These are phyloP conservation scores for Hyperoplus lanceolatus DNA, from an alignment of 2,797 vertebrate species.

Conservation along the genomic window DNA sequence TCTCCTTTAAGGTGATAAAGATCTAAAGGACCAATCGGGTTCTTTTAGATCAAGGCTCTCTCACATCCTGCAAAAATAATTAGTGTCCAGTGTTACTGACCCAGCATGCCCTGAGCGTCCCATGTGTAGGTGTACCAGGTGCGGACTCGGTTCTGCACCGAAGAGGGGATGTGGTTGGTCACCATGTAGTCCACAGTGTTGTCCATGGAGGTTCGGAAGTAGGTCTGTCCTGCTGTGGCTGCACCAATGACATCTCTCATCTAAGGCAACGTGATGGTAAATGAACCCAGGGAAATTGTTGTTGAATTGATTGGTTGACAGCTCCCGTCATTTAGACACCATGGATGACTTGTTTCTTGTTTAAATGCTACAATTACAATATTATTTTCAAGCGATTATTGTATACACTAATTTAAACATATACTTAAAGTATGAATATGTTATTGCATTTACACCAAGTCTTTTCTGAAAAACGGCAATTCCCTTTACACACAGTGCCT, in stretches of 20 bases:
- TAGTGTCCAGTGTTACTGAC: slow-evolving; percentile 77
- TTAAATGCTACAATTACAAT: background rate
- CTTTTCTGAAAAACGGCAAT: too few species aligned
- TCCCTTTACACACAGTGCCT: too few species aligned
- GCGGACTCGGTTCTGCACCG: slow-evolving; percentile 91
- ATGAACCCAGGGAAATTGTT: background rate
- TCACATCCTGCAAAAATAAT: background rate
- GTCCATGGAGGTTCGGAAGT: slow-evolving; percentile 91
- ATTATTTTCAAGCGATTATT: too few species aligned
- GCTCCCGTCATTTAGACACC: background rate
- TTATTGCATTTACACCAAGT: too few species aligned
- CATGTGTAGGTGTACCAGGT: slow-evolving; percentile 97
- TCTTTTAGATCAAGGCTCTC: background rate
- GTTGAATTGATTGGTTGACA: background rate
- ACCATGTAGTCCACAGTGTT: slow-evolving; percentile 92
- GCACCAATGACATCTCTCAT: slow-evolving; percentile 97
- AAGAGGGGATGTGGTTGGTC: slow-evolving; percentile 86
- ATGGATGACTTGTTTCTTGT: background rate
- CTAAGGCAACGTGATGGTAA: slow-evolving; percentile 73
- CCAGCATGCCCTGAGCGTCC: slow-evolving; percentile 95
- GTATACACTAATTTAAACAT: too few species aligned
- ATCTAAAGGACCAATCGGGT: background rate
- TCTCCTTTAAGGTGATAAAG: background rate
- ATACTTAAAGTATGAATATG: too few species aligned
- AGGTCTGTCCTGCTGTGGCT: slow-evolving; percentile 92